Conservation (phyloP, 2,113 vertebrate species). For the Recurvirostra avosetta region DNA sequence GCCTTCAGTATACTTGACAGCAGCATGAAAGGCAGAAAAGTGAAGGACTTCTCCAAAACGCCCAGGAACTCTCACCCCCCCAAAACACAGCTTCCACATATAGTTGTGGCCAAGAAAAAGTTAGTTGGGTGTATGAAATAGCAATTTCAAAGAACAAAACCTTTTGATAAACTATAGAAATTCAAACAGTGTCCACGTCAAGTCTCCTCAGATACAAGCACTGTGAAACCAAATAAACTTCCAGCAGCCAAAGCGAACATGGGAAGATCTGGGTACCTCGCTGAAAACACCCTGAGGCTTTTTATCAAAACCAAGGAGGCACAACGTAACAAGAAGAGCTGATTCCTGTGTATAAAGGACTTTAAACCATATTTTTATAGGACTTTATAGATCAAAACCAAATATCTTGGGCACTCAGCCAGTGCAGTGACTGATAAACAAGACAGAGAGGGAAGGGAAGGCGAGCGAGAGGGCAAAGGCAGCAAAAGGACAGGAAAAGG, state of each 20-base stretch:
- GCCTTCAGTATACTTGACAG: neutral
- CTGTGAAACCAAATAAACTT: neutral
- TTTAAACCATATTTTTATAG: neutral
- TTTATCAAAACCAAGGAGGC: neutral
- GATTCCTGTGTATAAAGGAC: neutral
- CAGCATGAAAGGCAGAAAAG: neutral
- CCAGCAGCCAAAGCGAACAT: neutral
- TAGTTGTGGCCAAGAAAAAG: neutral
- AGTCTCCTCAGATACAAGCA: neutral
- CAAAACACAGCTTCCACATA: neutral
- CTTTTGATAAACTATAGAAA: neutral
- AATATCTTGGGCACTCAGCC: neutral
- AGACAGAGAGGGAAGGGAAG: neutral
- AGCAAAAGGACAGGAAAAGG: neutral
- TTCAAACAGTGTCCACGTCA: neutral
- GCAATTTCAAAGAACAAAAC: neutral
- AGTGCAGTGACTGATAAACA: neutral
- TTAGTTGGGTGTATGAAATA: neutral
- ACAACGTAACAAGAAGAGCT: neutral
- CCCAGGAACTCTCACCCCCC: neutral
- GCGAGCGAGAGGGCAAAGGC: neutral
- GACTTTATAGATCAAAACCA: neutral
- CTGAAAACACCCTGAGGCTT: neutral
- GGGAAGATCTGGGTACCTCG: neutral
- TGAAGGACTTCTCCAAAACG: neutral